phyloP scores from a whole-genome alignment of 92 coral and sea anemone species.

The Paragorgia papillata region DNA sequence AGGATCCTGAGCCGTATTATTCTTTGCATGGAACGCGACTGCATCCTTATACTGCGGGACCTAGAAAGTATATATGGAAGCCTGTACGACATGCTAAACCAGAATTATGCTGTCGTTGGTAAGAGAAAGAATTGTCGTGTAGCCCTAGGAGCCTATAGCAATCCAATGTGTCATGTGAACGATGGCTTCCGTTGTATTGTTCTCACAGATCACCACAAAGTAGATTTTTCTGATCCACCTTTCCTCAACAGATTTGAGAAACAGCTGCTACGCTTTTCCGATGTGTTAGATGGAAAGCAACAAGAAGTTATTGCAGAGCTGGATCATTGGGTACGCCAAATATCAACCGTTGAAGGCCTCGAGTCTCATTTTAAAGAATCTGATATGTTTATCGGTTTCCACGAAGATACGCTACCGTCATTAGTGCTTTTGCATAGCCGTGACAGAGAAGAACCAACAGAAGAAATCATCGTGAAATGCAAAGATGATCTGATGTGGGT shows the following conservation, averaged over 20 bases:
- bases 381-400: conserved; percentile 90
- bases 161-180: conserved; percentile 98
- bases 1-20: conserved; percentile 94
- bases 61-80: conserved; percentile 95
- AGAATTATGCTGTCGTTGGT: conserved; percentile 93
- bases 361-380: conserved; percentile 67
- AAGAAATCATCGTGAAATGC: conserved; percentile 68
- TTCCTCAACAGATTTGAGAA: conserved; percentile 96
- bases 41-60: conserved; percentile 86
- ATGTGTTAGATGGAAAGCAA: conserved; percentile 65
- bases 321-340: conserved; percentile 61
- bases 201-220: conserved; percentile 81
- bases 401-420: conserved; percentile 87
- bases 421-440: conserved; percentile 72
- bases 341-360: conserved; percentile 63
- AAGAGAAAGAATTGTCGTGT: conserved; percentile 94
- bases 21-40: conserved; percentile 94
- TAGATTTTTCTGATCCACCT: conserved; percentile 92
- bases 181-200: conserved; percentile 97
- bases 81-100: conserved; percentile 96
- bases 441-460: conserved; percentile 28
- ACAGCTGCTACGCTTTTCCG: conserved; percentile 90
- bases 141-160: conserved; percentile 95
- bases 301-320: conserved; percentile 60
- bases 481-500: conserved; percentile 79